Conservation (phyloP, 2,797 vertebrate genomes). For the Sebastes steindachneri region DNA sequence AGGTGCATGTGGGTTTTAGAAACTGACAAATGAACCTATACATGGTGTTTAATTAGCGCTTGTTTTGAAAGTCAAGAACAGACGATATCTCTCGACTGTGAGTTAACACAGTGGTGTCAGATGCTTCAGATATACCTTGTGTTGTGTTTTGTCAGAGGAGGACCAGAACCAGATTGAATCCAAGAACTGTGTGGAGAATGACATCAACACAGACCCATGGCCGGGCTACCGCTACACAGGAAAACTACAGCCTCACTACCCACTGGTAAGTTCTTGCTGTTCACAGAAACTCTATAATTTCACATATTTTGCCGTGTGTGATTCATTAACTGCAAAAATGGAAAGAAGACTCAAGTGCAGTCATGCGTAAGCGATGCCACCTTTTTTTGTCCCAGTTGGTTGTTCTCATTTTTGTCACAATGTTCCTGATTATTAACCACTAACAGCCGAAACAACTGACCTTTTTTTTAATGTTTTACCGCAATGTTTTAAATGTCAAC, state of each 20-base stretch:
- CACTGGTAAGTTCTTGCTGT: conserved; percentile 85
- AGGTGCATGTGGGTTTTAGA: background rate
- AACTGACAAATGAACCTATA: background rate
- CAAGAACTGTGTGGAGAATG: conserved; percentile 90
- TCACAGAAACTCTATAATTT: background rate
- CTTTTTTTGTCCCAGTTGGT: background rate
- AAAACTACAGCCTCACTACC: conserved; percentile 94
- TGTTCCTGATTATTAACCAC: background rate
- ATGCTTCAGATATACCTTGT: conserved; percentile 18
- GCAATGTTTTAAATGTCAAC: background rate
- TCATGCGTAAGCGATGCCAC: background rate
- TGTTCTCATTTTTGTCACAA: background rate
- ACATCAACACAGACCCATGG: conserved; percentile 97
- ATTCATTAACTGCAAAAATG: background rate
- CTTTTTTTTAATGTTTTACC: background rate
- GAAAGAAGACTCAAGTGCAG: background rate
- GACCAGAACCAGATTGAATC: conserved; percentile 91
- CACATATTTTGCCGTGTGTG: background rate
- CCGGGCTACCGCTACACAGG: conserved; percentile 96
- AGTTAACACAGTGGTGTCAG: background rate
- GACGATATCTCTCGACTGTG: background rate
- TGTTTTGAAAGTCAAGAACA: background rate
- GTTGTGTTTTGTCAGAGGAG: conserved; percentile 84
- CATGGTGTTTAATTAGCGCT: background rate
- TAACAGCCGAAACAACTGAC: background rate